Base-by-base conservation (phyloP, 2,888 invertebrate genomes). In the Podotricha telesiphe region DNA sequence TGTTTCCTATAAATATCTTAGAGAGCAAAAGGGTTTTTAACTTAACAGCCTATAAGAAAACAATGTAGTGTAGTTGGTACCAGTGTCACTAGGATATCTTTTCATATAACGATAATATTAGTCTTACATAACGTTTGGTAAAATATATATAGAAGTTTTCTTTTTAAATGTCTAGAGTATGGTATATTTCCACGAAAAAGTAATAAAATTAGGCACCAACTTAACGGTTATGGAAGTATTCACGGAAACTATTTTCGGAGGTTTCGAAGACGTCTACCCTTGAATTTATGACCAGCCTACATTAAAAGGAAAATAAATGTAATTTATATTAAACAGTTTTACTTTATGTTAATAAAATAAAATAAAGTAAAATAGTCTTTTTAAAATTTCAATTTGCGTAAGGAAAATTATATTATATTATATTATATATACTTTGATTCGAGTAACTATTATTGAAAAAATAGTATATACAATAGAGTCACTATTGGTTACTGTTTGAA, bases 221-320 rank as follows among this genome's bases (percentile, higher is more conserved):
- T 37, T 37, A 55, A 55, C 55, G 34, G 37, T 55, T 55, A 55
- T 17, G 28, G 28, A 53, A 34, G 34, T 28, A 53, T 53, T 28
- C 53, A 53, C 22, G 28, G 8, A 53, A 34, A 55, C 55, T 55
- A 55, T 55, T 55, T 55, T 55, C 11, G 17, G 28, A 55, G 17
- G 28, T 84, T 86, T 83, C 84, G 86, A 86, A 86, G 85, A 77
- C 82, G 22, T 53, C 28, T 55, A 34, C 34, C 34, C 11, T 37
- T 55, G 17, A 55, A 55, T 55, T 55, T 55, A 55, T 11, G 34
- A 55, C 34, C 10, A n/a, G 53, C 53, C 28, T 34, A 17, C 28
- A 55, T 4, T 34, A 34, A 55, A 34, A 11, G 34, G 4, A 34
- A 55, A 55, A 55, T 34, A n/a, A n/a, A 53, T 28, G 28, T 53